These are phyloP conservation scores for Eristalis intricaria DNA, from an alignment of 2,888 invertebrate genomes.

Conservation along the genomic window DNA sequence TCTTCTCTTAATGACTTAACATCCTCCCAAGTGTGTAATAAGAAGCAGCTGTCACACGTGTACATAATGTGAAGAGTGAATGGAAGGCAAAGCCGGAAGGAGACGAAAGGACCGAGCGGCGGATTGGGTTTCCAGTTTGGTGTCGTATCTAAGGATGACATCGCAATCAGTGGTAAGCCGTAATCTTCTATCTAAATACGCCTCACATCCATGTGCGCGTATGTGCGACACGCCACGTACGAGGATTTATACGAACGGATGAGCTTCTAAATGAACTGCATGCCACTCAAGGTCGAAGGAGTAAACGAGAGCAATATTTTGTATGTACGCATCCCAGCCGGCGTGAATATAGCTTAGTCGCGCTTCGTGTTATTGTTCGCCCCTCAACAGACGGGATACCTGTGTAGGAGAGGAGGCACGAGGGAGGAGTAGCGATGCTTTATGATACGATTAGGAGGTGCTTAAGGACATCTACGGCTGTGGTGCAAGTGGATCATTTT, in stretches of 20 bases:
- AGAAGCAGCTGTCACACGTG: constrained; percentile 43
- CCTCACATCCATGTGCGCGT: constrained; percentile 22
- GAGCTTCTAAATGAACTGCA: constrained; percentile 49
- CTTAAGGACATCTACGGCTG: constrained; percentile 38
- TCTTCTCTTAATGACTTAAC: constrained; percentile 29
- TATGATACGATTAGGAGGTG: constrained; percentile 59
- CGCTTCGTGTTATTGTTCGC: constrained; percentile 5
- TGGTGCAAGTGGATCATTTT: constrained; percentile 44
- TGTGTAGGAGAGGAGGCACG: too few species aligned
- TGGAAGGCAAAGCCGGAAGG: constrained; percentile 13
- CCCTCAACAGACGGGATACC: too few species aligned
- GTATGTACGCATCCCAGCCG: neutral
- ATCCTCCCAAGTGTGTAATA: constrained; percentile 44
- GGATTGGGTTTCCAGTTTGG: constrained; percentile 9
- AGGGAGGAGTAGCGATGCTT: constrained; percentile 26
- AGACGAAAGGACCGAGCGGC: neutral
- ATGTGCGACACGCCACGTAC: neutral
- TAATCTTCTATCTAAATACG: constrained; percentile 60
- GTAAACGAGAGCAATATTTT: constrained; percentile 33
- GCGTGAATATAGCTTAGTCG: constrained; percentile 37
- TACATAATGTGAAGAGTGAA: constrained; percentile 9
- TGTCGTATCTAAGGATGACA: constrained; percentile 51
- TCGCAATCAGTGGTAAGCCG: constrained; percentile 58
- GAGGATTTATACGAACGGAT: constrained; percentile 31
- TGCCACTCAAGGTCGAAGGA: constrained; percentile 20